These are phyloP conservation scores for Caenorhabditis latens DNA, from an alignment of 1,140 invertebrate species.

Conservation along the genomic window DNA sequence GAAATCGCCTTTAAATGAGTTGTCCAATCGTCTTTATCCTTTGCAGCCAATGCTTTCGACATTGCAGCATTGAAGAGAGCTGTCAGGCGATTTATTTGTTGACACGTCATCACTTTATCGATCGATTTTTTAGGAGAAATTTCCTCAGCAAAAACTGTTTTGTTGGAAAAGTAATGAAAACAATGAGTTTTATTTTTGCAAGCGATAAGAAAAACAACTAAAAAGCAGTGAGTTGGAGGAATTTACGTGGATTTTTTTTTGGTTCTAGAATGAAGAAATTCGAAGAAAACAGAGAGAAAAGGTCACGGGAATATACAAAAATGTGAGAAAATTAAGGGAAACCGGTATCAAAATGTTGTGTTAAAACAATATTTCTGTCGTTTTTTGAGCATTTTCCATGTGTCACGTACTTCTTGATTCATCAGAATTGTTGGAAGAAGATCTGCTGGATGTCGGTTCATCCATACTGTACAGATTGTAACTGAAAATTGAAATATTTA, in stretches of 20 bases:
- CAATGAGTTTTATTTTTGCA: neutral
- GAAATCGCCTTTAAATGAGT: constrained; percentile 22
- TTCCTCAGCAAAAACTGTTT: neutral
- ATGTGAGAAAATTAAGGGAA: neutral
- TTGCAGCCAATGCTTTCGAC: neutral
- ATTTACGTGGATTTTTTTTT: neutral
- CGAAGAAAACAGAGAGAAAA: neutral
- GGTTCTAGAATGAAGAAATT: neutral
- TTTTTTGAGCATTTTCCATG: neutral
- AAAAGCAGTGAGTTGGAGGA: neutral
- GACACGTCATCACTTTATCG: neutral
- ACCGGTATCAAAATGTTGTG: neutral
- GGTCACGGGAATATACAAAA: constrained; percentile 41
- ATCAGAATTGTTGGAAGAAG: constrained; percentile 47
- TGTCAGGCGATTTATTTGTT: constrained; percentile 9
- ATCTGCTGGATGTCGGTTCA: constrained; percentile 47
- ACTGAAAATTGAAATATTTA: constrained; percentile 53
- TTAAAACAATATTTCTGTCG: no score
- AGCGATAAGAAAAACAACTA: neutral
- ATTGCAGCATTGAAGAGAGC: constrained; percentile 9
- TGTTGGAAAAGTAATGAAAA: neutral
- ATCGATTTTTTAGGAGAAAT: neutral
- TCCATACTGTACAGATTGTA: constrained; percentile 66
- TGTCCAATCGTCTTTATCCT: constrained; percentile 14
- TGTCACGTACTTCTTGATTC: constrained; percentile 14